These are phyloP conservation scores for Chionomys nivalis DNA, from an alignment of 2,113 vertebrate species.

Conservation along the genomic window DNA sequence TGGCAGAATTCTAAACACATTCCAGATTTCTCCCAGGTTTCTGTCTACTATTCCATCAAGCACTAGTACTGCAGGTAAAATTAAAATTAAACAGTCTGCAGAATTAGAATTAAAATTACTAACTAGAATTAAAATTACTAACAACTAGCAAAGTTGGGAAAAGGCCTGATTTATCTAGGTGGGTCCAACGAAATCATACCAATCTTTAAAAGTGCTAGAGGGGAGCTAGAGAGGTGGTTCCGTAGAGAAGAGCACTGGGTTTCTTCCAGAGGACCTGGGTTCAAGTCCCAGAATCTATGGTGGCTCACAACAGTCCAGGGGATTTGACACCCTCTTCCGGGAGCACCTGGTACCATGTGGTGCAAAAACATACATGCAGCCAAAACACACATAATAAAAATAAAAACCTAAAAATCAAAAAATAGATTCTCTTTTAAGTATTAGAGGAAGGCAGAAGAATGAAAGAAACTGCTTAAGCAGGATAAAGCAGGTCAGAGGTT, in stretches of 20 bases:
- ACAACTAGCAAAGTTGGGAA: not conserved
- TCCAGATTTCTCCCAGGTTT: not conserved
- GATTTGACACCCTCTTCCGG: not conserved
- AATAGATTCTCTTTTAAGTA: not conserved
- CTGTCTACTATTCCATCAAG: not conserved
- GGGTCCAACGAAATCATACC: not conserved
- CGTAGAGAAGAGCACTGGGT: not conserved
- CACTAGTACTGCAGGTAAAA: not conserved
- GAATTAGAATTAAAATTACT: slow-evolving; percentile 24
- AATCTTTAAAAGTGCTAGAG: not conserved
- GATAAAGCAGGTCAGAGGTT: not conserved
- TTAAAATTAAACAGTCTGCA: not conserved
- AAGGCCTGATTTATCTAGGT: not conserved
- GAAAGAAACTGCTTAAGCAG: not conserved
- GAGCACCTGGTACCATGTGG: not conserved
- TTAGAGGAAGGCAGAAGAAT: not conserved
- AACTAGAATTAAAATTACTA: slow-evolving; percentile 26
- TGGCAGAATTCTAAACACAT: slow-evolving; percentile 34
- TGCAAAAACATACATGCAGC: not conserved
- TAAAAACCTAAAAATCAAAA: not conserved
- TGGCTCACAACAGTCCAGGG: not conserved
- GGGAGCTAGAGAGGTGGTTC: not conserved
- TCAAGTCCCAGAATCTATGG: not conserved
- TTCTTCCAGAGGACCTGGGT: not conserved
- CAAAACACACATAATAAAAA: not conserved